Evolutionary conservation across 2,797 vertebrate genomes (phyloP), one percentile per base, ranked within the genome.

Genomic region (Hydrocynus forskahlii): DNA sequence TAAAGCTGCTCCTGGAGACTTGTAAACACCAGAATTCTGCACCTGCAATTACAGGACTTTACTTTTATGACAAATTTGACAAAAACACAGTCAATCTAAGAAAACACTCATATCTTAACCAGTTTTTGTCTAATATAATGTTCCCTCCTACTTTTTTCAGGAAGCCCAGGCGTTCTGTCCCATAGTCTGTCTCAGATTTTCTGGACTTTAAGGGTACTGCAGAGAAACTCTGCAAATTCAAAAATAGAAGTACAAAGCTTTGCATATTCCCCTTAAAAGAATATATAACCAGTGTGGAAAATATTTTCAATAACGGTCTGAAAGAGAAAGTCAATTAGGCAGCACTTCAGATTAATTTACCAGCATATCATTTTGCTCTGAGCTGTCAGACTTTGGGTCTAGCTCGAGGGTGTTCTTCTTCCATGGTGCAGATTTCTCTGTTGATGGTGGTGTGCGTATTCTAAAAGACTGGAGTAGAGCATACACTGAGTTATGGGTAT

Each of bases 321-420:
- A 38, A 1, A 64, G 23, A 63, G 17, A 2, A 60, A 23, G 29
- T 43, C 10, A 70, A 68, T 63, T 1, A 60, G 72, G 21, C 29
- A 35, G 54, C 5, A 79, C 29, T 69, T 77, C 57, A 66, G 9
- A 52, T 19, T 23, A 40, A 83, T 86, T 90, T 94, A 99, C 97
- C 94, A 97, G 85, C 50, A 97, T 88, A 89, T 97, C 97, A 25
- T 84, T 89, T 68, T 91, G 90, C 62, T 97, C 96, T n/a, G 98
- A 98, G 90, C 95, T 97, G 86, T 99, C 97, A 43, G 97, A 97
- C 77, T 93, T 95, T 75, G 90, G 75, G 81, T 98, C 97, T 84
- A 98, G 89, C 50, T 95, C 93, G 17, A 97, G 79, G 63, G 89
- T 50, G 75, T 86, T 90, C 89, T 93, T 96, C 77, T 88, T 92